Conservation (phyloP, 2,797 vertebrate genomes). For the Etheostoma perlongum region DNA sequence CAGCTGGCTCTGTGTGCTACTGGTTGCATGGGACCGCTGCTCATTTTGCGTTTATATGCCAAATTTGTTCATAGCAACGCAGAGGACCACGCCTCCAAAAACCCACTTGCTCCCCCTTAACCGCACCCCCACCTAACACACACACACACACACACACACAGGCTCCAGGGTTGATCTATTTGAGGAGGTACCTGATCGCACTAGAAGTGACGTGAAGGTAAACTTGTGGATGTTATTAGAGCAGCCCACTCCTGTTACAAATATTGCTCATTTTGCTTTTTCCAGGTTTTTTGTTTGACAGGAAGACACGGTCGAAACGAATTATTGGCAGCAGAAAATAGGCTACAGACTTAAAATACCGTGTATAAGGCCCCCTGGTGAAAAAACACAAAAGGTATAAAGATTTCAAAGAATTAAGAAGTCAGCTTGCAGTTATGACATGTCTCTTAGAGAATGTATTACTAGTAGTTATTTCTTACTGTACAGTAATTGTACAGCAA, state of each 20-base stretch:
- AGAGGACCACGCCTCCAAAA: constrained; percentile 66
- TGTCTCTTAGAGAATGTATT: not conserved
- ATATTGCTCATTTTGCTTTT: constrained; percentile 22
- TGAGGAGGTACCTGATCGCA: constrained; percentile 53
- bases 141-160: not conserved
- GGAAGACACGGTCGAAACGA: constrained; percentile 10
- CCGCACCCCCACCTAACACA: not conserved
- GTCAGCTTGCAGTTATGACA: not conserved
- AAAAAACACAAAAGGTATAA: not conserved
- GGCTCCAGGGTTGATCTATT: constrained; percentile 44
- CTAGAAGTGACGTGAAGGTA: constrained; percentile 59
- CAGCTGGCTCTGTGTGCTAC: constrained; percentile 44
- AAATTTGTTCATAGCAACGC: constrained; percentile 70
- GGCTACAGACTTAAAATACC: not conserved
- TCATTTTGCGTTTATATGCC: constrained; percentile 78
- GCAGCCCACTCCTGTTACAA: constrained; percentile 38
- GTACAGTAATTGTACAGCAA: not conserved
- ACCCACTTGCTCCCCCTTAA: not conserved
- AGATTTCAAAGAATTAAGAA: not conserved
- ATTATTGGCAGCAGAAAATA: not conserved
- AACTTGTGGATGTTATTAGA: constrained; percentile 49
- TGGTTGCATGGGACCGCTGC: constrained; percentile 49
- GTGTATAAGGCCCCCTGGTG: not conserved
- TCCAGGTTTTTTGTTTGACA: constrained; percentile 27
- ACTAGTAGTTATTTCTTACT: not conserved